phyloP scores from a whole-genome alignment of 2,888 invertebrate species.

The Cyclophora punctaria region DNA sequence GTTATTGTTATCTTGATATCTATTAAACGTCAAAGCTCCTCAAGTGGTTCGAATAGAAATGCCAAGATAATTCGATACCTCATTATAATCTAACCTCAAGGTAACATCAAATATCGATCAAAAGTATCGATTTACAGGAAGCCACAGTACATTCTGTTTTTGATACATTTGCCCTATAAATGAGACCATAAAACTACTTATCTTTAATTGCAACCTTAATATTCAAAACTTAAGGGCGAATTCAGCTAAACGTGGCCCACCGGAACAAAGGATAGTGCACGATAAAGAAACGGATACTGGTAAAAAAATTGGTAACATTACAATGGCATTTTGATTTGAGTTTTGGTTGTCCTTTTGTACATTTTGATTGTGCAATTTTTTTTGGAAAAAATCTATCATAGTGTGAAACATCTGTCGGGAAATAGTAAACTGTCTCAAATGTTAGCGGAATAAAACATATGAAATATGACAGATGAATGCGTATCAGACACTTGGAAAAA shows the following conservation, averaged over 20 bases:
- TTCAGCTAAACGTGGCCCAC: conserved; percentile 4
- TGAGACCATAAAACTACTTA: too few relatives aligned
- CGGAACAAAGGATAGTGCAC: conserved; percentile 33
- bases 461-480: too few relatives aligned
- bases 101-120: conserved; percentile 4
- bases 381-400: too few relatives aligned
- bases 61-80: not conserved
- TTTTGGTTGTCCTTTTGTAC: conserved; percentile 13
- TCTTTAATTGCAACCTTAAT: conserved; percentile 17
- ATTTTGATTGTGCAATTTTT: conserved; percentile 3
- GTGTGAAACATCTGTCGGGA: too few relatives aligned
- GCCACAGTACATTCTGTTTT: too few relatives aligned
- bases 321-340: conserved; percentile 5
- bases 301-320: conserved; percentile 23
- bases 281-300: conserved; percentile 38
- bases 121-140: conserved; percentile 64
- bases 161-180: too few relatives aligned
- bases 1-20: too few relatives aligned
- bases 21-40: conserved; percentile 14
- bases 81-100: not conserved
- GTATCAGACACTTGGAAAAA: too few relatives aligned
- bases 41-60: conserved; percentile 16
- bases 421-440: too few relatives aligned
- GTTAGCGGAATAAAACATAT: too few relatives aligned
- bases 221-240: conserved; percentile 4